A percentile compares a stretch with the other conserved stretches of the same genome.
phyloP scores from a whole-genome alignment of 2,113 vertebrate genomes.

The Xenotilapia longispinis region DNA sequence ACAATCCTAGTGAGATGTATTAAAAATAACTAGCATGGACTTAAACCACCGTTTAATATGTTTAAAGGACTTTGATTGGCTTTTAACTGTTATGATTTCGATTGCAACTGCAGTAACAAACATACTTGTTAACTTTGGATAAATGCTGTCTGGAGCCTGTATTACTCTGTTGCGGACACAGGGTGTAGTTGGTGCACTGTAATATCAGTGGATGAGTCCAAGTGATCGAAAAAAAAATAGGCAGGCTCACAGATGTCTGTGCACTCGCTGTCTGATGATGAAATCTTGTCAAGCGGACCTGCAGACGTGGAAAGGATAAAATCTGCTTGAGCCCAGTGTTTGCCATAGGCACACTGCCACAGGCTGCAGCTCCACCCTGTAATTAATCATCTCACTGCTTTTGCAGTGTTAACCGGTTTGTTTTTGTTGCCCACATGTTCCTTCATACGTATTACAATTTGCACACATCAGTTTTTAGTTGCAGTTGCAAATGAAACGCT shows the following conservation, averaged over 20 bases:
- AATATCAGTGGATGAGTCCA: neutral
- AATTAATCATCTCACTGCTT: neutral
- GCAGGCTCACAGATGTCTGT: neutral
- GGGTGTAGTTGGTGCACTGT: neutral
- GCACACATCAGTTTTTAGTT: neutral
- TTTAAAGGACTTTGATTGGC: neutral
- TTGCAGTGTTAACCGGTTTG: neutral
- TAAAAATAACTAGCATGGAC: neutral
- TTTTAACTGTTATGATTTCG: neutral
- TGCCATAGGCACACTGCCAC: neutral
- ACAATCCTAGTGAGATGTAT: neutral
- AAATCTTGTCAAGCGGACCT: neutral
- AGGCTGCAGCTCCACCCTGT: neutral
- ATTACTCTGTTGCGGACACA: neutral
- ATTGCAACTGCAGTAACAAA: neutral
- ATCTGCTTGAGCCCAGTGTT: neutral
- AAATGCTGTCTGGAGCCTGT: neutral
- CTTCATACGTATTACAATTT: neutral
- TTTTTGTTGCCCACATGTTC: neutral
- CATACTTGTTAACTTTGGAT: neutral
- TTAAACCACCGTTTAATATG: neutral
- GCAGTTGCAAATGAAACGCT: neutral
- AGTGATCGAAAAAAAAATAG: fast-evolving
- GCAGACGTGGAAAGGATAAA: neutral
- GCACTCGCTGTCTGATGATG: neutral